Base-by-base conservation (phyloP, 2,888 invertebrate species). In the Matsumyia berberina region DNA sequence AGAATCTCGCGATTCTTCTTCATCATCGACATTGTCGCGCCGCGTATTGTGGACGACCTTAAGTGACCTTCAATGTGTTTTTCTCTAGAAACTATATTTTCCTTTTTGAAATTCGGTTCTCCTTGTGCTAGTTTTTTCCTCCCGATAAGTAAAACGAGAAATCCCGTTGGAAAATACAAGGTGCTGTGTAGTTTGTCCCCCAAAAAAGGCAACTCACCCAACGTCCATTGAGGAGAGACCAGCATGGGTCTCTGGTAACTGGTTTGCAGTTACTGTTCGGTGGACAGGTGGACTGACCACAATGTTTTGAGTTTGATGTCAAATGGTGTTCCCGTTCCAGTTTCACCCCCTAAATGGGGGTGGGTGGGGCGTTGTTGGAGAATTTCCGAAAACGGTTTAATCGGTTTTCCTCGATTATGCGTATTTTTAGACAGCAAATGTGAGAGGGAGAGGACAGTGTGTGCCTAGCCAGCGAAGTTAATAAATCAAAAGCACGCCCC, bases 51-150 rank as follows among this genome's bases (percentile, higher is more conserved):
- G 79, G 81, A 81, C 87, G 87, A 87, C 87, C 87, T 87, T 87
- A 79, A 83, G 80, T 87, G 87, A 87, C 87, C 87, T 87, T 87
- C 87, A 87, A 86, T 86, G 69, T 81, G 78, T 85, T 76, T 78
- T 79, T 73, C 78, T 60, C 66, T 55, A 64, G 55, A 37, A 69
- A 77, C 39, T 33, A 64, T 33, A 64, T 15, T 51, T 42, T 58
- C 9, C 51, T 17, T 57, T 37, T 39, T 33, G 5, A 29, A 51
- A 35, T 51, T 15, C 12, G 31, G 12, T 58, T 39, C n/a, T 35
- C 64, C 51, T 51, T 60, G 77, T 42, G 37, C 60, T 70, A 51
- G 17, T 53, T 62, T 76, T 44, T 58, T 55, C 76, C 62, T 1
- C 29, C 29, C n/a, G 57, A 70, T 70, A 55, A 72, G 62, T 49